Conservation (phyloP, 2,888 invertebrate genomes). For the Polyploca ridens region DNA sequence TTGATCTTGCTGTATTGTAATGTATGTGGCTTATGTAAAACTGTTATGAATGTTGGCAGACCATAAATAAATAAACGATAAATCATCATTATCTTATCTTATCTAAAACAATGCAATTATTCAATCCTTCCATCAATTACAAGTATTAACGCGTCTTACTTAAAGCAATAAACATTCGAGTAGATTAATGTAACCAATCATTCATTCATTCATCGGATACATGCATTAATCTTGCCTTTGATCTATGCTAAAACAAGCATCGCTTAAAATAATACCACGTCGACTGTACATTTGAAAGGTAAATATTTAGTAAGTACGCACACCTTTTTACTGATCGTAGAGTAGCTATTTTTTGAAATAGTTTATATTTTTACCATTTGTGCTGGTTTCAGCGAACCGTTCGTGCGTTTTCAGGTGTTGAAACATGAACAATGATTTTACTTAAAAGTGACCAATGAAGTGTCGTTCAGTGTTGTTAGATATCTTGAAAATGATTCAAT, state of each 20-base stretch:
- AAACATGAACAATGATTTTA: background rate
- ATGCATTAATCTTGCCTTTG: background rate
- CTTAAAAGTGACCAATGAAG: slow-evolving; percentile 3
- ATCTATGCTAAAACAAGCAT: slow-evolving; percentile 3
- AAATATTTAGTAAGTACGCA: slow-evolving; percentile 51
- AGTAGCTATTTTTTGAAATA: slow-evolving; percentile 24
- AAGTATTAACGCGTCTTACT: background rate
- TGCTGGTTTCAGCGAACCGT: background rate
- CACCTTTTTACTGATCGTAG: slow-evolving; percentile 37
- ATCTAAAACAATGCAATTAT: background rate
- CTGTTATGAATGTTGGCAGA: too few species aligned
- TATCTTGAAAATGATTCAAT: background rate
- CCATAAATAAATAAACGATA: too few species aligned
- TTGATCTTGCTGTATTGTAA: too few species aligned
- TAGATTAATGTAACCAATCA: background rate
- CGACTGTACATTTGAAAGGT: slow-evolving; percentile 39
- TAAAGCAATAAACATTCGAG: background rate
- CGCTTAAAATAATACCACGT: slow-evolving; percentile 16
- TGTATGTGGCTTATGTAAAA: too few species aligned
- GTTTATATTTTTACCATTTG: slow-evolving; percentile 13
- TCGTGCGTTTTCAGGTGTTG: background rate
- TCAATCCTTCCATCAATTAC: background rate
- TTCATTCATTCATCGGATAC: background rate
- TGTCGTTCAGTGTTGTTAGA: background rate
- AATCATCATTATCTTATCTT: too few species aligned